Evolutionary conservation across 2,113 vertebrate species (phyloP).

Genomic region (Taurulus bubalis): DNA sequence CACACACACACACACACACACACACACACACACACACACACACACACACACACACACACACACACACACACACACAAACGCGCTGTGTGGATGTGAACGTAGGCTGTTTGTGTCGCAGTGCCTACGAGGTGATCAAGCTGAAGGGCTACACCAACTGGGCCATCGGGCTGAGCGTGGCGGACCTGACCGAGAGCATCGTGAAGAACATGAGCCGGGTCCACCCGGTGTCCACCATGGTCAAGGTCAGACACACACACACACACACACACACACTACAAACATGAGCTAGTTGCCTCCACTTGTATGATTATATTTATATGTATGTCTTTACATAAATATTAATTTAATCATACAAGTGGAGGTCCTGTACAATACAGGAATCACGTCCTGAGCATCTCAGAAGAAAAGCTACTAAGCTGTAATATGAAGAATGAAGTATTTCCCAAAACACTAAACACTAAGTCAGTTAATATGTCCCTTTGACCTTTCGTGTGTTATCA

Average conservation of each 20-base stretch:
- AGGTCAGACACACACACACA: constrained; percentile 54
- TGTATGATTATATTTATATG: no score
- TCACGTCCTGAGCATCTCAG: not conserved
- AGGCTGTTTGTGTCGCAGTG: constrained; percentile 79
- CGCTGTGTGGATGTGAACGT: not conserved
- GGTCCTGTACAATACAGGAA: no score
- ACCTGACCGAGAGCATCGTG: constrained; percentile 92
- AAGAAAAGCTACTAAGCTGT: no score
- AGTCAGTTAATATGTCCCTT: not conserved
- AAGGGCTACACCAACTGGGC: constrained; percentile 99
- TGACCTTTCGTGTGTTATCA: no score
- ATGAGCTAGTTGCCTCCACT: not conserved
- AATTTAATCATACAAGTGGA: no score
- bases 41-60: no score
- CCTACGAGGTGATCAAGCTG: constrained; percentile 96
- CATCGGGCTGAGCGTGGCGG: constrained; percentile 95
- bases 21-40: no score
- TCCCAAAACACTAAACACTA: not conserved
- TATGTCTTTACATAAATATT: no score
- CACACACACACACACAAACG: not conserved
- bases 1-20: no score
- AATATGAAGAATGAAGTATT: not conserved
- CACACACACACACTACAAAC: not conserved
- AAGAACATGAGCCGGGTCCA: constrained; percentile 76
- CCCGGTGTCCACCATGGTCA: constrained; percentile 79